phyloP scores from a whole-genome alignment of 2,888 invertebrate genomes.

The Agriopis leucophaearia region DNA sequence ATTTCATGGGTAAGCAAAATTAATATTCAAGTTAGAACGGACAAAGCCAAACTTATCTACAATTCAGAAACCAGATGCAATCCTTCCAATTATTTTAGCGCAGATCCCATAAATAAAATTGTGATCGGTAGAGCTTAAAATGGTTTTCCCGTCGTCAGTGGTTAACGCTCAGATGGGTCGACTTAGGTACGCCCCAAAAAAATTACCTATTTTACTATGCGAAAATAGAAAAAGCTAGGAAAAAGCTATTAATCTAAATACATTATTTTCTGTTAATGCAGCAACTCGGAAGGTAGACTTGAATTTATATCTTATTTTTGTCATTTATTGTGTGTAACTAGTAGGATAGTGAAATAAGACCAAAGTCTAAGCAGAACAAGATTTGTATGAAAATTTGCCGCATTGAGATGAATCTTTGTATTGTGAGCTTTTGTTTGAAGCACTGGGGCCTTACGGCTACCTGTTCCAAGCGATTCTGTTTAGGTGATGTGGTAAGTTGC shows the following conservation, averaged over 20 bases:
- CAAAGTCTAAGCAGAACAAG: too few species aligned
- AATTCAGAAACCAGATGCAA: slow-evolving; percentile 15
- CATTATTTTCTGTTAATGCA: too few species aligned
- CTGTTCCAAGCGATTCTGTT: too few species aligned
- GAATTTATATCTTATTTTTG: too few species aligned
- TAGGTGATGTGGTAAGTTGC: too few species aligned
- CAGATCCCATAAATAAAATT: slow-evolving; percentile 35
- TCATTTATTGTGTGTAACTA: too few species aligned
- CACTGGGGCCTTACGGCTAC: too few species aligned
- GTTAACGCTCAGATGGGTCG: neutral
- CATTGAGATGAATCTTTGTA: too few species aligned
- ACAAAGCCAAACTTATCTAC: slow-evolving; percentile 9
- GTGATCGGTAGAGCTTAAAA: slow-evolving; percentile 17
- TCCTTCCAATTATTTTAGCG: slow-evolving; percentile 19
- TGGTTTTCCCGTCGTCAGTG: slow-evolving; percentile 1
- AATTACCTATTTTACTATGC: neutral
- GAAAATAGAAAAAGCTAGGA: neutral
- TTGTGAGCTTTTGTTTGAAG: too few species aligned
- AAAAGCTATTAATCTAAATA: neutral
- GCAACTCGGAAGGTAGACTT: too few species aligned
- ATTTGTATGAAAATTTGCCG: too few species aligned
- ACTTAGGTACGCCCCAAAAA: neutral
- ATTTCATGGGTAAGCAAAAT: slow-evolving; percentile 9
- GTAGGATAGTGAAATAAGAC: too few species aligned
- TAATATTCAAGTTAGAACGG: slow-evolving; percentile 10